Evolutionary conservation across 92 coral and sea anemone species (phyloP), one percentile per base, ranked within the genome.

Genomic region (Porites rus): DNA sequence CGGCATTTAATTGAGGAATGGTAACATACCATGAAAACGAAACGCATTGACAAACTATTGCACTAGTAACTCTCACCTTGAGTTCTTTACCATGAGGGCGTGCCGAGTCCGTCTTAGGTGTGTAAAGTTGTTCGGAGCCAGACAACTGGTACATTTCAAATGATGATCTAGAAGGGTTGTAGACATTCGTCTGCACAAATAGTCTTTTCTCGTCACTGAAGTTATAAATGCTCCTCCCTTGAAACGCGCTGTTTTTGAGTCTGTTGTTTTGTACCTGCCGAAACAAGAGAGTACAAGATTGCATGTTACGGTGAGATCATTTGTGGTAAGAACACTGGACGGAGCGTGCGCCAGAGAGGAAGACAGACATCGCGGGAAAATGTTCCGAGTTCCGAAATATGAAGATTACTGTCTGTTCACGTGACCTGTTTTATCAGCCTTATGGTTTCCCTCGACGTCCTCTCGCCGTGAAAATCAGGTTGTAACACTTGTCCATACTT

Each of bases 261-360:
- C 78, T 82, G 16, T 60, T 82, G 86, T 82, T 82, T 82, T 82
- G 72, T 20, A 6, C 52, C 86, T 82, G 8, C 21, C 7, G 18
- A 28, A 12, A 65, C 21, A 58, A 20, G 20, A 6, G 20, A 16
- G 14, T 2, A 51, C 8, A 2, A 24, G 68, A 31, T 14, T 43
- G 22, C 11, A 22, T 1, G 4, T 64, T 20, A 2, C 63, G 38
- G 19, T 67, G n/a, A 65, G 28, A 25, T 25, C 28, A 25, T 25
- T 25, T 25, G 28, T 25, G 28, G 28, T 25, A 25, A 25, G 28
- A 25, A 25, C 28, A 25, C 28, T 25, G 2, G 28, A 25, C 28
- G 28, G 28, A 25, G 28, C 28, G 28, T 25, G 28, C 28, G 28
- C 28, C 28, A 25, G 28, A 1, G 28, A 25, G 28, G 28, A 25